Evolutionary conservation across 2,113 vertebrate genomes (phyloP), one percentile per base, ranked within the genome.

Genomic region (Vimba vimba): DNA sequence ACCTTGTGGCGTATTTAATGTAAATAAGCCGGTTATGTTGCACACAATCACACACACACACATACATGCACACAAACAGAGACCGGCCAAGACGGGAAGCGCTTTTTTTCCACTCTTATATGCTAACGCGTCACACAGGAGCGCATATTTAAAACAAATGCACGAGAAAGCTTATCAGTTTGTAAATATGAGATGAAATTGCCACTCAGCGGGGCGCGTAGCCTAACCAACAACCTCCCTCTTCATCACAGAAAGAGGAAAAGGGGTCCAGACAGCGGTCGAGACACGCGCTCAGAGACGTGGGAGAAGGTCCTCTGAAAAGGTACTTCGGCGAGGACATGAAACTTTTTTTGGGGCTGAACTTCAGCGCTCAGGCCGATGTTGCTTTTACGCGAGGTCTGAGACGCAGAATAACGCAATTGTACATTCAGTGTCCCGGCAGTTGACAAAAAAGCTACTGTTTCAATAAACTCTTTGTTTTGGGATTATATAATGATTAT

Each of bases 1-100:
- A 99, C 98, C 98, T 98, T 98, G 98, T 97, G 97, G 97, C 97
- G 97, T 96, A 97, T 99, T 98, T 99, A 98, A 99, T 99, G 98
- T 98, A 98, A 99, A 99, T 98, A 99, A 98, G 97, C 96, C 95
- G 95, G 97, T 97, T 97, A 96, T 97, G 97, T 96, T 98, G 97
- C 97, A 83, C 81, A 73, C 97, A 97, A 95, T 97, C 96, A 96
- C 95, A 89, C 93, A 94, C 95, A 95, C 95, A 96, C 95, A 97
- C 93, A 95, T 95, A 95, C 94, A 96, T 95, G 94, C 95, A 92
- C 90, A 96, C 80, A 69, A 94, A 96, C 95, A 94, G 95, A 92
- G 90, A 96, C 95, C 96, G 96, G 95, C 45, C 66, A 69, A 75
- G 69, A 93, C 90, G 96, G 94, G 94, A 96, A 93, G 95, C 95